A percentile compares a stretch with the other conserved stretches of the same genome.
Conservation (phyloP, 2,888 invertebrate species). For the Antheraea assamensis region DNA sequence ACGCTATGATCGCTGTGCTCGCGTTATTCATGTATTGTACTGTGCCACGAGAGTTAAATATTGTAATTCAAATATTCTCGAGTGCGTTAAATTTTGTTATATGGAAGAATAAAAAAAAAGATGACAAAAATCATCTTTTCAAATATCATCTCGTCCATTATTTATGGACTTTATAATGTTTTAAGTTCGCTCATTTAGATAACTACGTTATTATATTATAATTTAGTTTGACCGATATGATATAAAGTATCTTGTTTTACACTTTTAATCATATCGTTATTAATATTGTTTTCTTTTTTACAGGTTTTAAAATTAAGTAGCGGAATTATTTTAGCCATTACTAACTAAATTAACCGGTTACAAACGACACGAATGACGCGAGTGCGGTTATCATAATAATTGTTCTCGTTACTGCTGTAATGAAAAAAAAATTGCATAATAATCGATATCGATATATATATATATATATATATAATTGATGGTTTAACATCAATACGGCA, state of each 20-base stretch:
- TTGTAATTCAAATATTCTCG: neutral
- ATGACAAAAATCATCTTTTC: neutral
- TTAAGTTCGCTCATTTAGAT: slow-evolving; percentile 7
- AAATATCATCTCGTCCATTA: neutral
- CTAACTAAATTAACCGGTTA: neutral
- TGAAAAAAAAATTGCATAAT: neutral
- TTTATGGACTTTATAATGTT: neutral
- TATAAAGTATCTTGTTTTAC: neutral
- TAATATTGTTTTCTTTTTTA: slow-evolving; percentile 1
- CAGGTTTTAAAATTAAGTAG: slow-evolving; percentile 10
- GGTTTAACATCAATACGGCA: slow-evolving; percentile 24
- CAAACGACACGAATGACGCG: slow-evolving; percentile 13
- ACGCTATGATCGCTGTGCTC: slow-evolving; percentile 20
- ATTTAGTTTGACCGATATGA: neutral
- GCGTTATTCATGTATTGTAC: slow-evolving; percentile 9
- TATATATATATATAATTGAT: neutral
- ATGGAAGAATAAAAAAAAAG: neutral
- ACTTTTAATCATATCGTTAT: neutral
- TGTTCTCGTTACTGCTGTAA: neutral
- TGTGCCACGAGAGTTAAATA: neutral
- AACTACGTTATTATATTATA: neutral
- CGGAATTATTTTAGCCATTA: neutral
- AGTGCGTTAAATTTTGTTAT: neutral
- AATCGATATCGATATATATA: slow-evolving; percentile 6
- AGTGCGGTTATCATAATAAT: slow-evolving; percentile 10